Evolutionary conservation across 1,140 invertebrate genomes (phyloP).

Genomic region (Venturia canescens): DNA sequence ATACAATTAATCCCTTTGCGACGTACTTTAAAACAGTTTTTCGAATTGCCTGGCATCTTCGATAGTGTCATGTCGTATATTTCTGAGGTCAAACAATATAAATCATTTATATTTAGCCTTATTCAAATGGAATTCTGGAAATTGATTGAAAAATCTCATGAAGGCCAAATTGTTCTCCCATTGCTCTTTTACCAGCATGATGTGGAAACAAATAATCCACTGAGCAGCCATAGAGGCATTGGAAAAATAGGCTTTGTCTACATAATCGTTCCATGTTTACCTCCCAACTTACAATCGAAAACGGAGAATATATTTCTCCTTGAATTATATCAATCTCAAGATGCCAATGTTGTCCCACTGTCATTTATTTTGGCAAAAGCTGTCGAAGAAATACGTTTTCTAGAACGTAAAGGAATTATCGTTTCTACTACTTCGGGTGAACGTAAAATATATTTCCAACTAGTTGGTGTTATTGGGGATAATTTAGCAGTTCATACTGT

Average conservation of each 20-base stretch:
- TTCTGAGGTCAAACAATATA: constrained; percentile 1
- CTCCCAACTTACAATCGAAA: constrained; percentile 49
- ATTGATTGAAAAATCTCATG: neutral
- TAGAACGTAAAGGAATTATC: constrained; percentile 28
- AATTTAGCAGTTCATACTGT: constrained; percentile 38
- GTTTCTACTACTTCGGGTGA: constrained; percentile 32
- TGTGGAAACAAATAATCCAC: constrained; percentile 55
- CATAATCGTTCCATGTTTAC: constrained; percentile 55
- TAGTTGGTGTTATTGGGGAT: constrained; percentile 40
- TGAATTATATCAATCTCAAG: constrained; percentile 31
- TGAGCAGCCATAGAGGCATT: constrained; percentile 55
- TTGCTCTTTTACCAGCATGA: constrained; percentile 46
- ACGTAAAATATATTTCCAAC: constrained; percentile 37
- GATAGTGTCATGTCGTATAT: constrained; percentile 17
- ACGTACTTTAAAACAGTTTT: constrained; percentile 15
- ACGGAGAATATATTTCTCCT: constrained; percentile 57
- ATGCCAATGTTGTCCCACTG: constrained; percentile 35
- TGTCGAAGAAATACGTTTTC: constrained; percentile 38
- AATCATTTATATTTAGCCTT: constrained; percentile 6
- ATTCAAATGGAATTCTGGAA: constrained; percentile 2
- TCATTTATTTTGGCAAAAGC: constrained; percentile 31
- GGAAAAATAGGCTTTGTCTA: constrained; percentile 61
- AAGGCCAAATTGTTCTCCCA: constrained; percentile 20
- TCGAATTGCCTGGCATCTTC: constrained; percentile 15
- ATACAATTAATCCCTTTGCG: constrained; percentile 24